Evolutionary conservation across 2,888 invertebrate genomes (phyloP).

Genomic region (Agrochola lychnidis): DNA sequence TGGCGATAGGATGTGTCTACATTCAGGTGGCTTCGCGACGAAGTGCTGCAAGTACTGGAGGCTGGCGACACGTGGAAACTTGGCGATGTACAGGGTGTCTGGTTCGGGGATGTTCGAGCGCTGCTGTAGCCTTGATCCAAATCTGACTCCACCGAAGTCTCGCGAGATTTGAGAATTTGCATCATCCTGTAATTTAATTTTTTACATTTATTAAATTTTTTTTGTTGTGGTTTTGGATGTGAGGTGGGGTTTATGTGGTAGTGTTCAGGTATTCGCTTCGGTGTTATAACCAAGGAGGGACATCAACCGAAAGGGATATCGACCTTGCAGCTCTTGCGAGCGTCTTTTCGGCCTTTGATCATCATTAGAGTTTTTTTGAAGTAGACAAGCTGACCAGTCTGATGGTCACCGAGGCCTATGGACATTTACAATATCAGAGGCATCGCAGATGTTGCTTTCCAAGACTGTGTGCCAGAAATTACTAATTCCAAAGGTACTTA

Average conservation of each 20-base stretch:
- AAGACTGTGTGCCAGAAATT: neutral
- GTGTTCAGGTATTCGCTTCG: conserved; percentile 83
- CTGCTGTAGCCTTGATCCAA: conserved; percentile 86
- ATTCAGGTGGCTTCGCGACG: conserved; percentile 71
- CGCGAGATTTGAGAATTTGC: conserved; percentile 84
- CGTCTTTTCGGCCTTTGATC: conserved; percentile 80
- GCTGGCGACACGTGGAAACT: conserved; percentile 78
- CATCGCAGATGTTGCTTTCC: neutral
- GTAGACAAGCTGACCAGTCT: neutral
- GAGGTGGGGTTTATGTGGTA: neutral
- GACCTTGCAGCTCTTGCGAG: conserved; percentile 77
- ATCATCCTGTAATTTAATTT: conserved; percentile 81
- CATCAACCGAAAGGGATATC: conserved; percentile 82
- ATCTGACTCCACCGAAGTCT: conserved; percentile 76
- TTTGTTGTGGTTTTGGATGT: neutral
- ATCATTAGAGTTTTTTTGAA: conserved; percentile 73
- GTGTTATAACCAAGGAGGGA: conserved; percentile 84
- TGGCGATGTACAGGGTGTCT: conserved; percentile 82
- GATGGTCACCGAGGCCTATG: too few species aligned
- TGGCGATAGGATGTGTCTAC: conserved; percentile 75
- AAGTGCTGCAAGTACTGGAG: conserved; percentile 77
- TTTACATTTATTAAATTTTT: neutral
- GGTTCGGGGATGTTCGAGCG: conserved; percentile 82
- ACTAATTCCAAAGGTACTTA: too few species aligned
- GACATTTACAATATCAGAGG: neutral